Base-by-base conservation (phyloP, 2,797 vertebrate species). In the Coregonus ussuriensis region DNA sequence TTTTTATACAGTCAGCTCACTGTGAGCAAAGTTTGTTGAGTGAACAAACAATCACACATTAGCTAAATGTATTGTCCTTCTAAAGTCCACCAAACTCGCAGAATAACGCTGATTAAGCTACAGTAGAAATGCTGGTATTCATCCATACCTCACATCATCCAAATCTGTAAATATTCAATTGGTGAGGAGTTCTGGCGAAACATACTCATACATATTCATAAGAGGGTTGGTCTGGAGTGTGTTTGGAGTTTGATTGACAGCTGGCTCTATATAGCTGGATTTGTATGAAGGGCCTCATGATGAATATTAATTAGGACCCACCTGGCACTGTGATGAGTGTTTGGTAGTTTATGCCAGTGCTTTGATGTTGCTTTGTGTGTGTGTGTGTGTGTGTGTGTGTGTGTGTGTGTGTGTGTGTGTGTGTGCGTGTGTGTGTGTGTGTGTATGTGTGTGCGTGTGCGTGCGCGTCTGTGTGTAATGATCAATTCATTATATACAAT, bases 201-300 rank as follows among this genome's bases (percentile, higher is more conserved):
- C 16, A 4, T 56, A n/a, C 31, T 67, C 16, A 76, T 81, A 56
- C 53, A 77, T 86, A 85, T 83, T 84, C 62, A 80, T 59, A 21
- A 52, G 51, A 33, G 29, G 37, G 0, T 33, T 18, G 75, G 16
- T 71, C 29, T 21, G 78, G 13, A 35, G 53, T 71, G 41, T 2
- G 29, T 54, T 72, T 71, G 29, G 77, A 75, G 79, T 25, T 2
- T 88, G 88, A 91, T 80, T 82, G 88, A 81, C 84, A 81, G 63
- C 47, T 80, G 47, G 83, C 59, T 82, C 35, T 33, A 66, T 81
- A 71, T 62, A 70, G 65, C 25, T 70, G 16, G 69, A 68, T 71
- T 73, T 63, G 3, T 41, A 11, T 76, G 62, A 56, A 56, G 29
- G 21, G 71, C 41, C 29, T 54, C 31, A 76, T 72, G 67, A 65